phyloP scores from a whole-genome alignment of 2,888 invertebrate genomes.

The Adelognathus sp. region DNA sequence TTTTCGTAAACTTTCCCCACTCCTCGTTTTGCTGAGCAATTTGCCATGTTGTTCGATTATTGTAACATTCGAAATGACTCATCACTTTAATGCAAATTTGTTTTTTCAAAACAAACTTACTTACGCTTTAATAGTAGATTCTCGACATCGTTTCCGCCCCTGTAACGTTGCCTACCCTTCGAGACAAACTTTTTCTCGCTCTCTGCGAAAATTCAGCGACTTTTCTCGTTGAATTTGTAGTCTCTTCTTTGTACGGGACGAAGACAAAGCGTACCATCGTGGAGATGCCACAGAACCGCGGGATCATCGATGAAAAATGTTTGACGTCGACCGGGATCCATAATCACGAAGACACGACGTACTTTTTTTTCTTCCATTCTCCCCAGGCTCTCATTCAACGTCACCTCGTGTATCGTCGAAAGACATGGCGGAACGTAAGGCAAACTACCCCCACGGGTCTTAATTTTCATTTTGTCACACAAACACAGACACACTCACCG shows the following conservation, averaged over 20 bases:
- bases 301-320: slow-evolving; percentile 42
- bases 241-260: not conserved
- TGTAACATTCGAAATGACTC: no score
- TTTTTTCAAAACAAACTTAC: no score
- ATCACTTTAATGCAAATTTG: no score
- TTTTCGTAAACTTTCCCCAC: no score
- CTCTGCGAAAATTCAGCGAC: not conserved
- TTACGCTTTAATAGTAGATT: no score
- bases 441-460: slow-evolving; percentile 26
- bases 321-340: slow-evolving; percentile 23
- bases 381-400: not conserved
- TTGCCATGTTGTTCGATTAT: no score
- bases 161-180: no score
- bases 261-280: slow-evolving; percentile 11
- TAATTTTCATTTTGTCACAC: slow-evolving; percentile 39
- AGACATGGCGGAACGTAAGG: not conserved
- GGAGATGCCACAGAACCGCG: not conserved
- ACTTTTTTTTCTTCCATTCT: slow-evolving; percentile 3
- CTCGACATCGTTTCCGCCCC: no score
- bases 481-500: not conserved
- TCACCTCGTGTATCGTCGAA: slow-evolving; percentile 13
- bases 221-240: not conserved
- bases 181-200: no score
- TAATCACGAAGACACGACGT: slow-evolving; percentile 10
- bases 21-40: no score